These are phyloP conservation scores for Mormyrus hasselquistii DNA, from an alignment of 2,797 vertebrate genomes.

Conservation along the genomic window DNA sequence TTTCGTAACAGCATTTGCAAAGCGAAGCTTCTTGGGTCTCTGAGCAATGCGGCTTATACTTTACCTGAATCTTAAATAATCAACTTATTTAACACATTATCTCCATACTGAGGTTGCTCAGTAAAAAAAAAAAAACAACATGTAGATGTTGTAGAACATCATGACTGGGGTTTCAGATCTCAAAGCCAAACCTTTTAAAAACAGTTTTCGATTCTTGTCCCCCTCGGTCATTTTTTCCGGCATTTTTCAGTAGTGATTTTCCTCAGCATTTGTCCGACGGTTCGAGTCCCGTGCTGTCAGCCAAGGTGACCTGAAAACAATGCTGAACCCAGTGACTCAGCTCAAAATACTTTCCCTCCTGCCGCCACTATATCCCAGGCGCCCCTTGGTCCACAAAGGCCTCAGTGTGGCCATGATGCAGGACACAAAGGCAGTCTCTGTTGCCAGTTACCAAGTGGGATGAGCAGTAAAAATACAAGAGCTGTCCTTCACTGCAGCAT, in stretches of 20 bases:
- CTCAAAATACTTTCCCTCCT: slow-evolving; percentile 68
- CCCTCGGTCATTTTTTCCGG: not conserved
- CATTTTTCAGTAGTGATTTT: slow-evolving; percentile 1
- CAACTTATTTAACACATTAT: not conserved
- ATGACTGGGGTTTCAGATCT: not conserved
- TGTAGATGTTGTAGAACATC: not conserved
- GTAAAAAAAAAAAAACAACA: not conserved
- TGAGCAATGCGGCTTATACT: not conserved
- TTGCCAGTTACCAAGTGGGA: slow-evolving; percentile 69
- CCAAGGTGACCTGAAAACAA: slow-evolving; percentile 46
- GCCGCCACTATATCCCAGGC: slow-evolving; percentile 58
- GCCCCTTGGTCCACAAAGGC: slow-evolving; percentile 65
- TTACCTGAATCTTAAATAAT: not conserved
- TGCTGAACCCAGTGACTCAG: slow-evolving; percentile 65
- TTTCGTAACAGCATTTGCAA: not conserved
- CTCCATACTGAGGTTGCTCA: not conserved
- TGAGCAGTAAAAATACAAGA: slow-evolving; percentile 59
- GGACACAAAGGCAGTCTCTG: slow-evolving; percentile 72
- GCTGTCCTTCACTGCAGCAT: slow-evolving; percentile 62
- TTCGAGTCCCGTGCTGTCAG: not conserved
- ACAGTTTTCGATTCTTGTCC: not conserved
- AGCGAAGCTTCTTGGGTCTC: not conserved
- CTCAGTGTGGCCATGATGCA: slow-evolving; percentile 59
- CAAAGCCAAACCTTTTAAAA: not conserved
- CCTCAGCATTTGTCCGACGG: not conserved